Conservation (phyloP, 2,797 vertebrate species). For the Squalus acanthias region DNA sequence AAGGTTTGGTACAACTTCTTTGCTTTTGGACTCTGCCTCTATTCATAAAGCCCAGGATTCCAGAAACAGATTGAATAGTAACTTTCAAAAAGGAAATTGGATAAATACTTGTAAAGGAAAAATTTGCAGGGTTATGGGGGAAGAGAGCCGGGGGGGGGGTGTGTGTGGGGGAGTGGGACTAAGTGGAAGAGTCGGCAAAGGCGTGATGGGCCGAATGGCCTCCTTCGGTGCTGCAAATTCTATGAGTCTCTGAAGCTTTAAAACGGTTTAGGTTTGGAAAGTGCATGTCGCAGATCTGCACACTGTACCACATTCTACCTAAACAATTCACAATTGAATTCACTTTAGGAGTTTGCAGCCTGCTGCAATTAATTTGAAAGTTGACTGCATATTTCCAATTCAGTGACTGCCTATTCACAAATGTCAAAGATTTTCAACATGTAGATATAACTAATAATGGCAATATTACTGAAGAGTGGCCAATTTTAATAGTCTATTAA, state of each 20-base stretch:
- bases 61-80: too few species aligned
- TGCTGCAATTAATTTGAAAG: neutral
- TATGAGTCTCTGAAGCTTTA: neutral
- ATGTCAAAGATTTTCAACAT: neutral
- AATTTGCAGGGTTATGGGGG: neutral
- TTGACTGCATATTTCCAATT: neutral
- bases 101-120: neutral
- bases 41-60: too few species aligned
- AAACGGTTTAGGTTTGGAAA: neutral
- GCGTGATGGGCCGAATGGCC: neutral
- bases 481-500: neutral
- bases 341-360: neutral
- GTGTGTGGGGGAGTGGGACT: too few species aligned
- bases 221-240: neutral
- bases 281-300: neutral
- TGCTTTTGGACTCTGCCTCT: neutral
- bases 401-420: neutral
- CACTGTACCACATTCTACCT: neutral
- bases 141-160: too few species aligned
- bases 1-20: neutral
- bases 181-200: neutral
- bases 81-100: too few species aligned
- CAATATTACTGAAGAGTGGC: neutral
- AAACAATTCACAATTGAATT: neutral
- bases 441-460: neutral